Conservation (phyloP, 2,797 vertebrate species). For the Siniperca obscura region DNA sequence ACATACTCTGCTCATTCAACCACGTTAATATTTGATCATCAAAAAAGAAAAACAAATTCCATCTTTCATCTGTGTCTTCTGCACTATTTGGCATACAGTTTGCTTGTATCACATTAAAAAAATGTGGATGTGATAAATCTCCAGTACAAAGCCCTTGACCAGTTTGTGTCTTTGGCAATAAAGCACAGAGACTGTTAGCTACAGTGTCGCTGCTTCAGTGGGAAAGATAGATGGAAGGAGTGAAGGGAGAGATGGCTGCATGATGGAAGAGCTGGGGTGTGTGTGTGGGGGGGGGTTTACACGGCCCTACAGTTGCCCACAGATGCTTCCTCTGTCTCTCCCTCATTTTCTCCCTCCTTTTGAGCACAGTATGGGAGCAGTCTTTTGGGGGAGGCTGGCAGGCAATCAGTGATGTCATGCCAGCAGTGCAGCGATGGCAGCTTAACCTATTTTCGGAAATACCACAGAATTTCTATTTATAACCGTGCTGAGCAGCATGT, state of each 20-base stretch:
- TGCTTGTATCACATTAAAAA: slow-evolving; percentile 47
- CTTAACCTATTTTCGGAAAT: slow-evolving; percentile 92
- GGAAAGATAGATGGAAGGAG: slow-evolving; percentile 68
- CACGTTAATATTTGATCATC: slow-evolving; percentile 66
- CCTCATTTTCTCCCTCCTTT: slow-evolving; percentile 61
- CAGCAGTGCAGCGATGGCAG: slow-evolving; percentile 86
- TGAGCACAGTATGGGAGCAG: slow-evolving; percentile 72
- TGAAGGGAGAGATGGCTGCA: slow-evolving; percentile 43
- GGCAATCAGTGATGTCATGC: slow-evolving; percentile 88
- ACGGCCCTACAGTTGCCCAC: slow-evolving; percentile 55
- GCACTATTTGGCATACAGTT: slow-evolving; percentile 56
- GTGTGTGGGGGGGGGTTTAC: not conserved
- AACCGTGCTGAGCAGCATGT: slow-evolving; percentile 84
- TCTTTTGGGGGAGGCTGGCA: slow-evolving; percentile 82
- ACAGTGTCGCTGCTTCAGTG: slow-evolving; percentile 44
- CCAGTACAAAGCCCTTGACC: slow-evolving; percentile 65
- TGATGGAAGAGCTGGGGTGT: slow-evolving; percentile 54
- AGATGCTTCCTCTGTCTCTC: slow-evolving; percentile 65
- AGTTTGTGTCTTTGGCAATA: slow-evolving; percentile 71
- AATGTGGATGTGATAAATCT: slow-evolving; percentile 62
- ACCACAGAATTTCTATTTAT: slow-evolving; percentile 88
- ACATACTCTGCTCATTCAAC: slow-evolving; percentile 58
- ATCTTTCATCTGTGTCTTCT: slow-evolving; percentile 55
- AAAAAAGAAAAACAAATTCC: slow-evolving; percentile 67
- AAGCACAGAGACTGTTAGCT: slow-evolving; percentile 69